Percentiles rank a stretch among this genome's conserved stretches.
phyloP scores from a whole-genome alignment of 2,888 invertebrate genomes.

The Cephus runcator region DNA sequence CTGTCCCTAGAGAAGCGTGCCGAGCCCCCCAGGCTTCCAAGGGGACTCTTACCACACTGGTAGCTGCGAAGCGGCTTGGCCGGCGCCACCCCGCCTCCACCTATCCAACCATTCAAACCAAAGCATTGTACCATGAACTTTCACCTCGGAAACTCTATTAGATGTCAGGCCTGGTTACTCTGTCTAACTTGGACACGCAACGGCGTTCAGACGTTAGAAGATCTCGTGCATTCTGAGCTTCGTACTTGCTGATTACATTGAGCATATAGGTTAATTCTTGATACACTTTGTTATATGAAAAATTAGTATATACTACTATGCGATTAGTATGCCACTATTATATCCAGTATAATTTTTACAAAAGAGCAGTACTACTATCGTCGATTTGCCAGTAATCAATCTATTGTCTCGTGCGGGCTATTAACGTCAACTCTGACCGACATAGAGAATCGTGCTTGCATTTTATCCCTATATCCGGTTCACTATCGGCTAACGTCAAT shows the following conservation, averaged over 20 bases:
- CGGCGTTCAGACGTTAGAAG: neutral
- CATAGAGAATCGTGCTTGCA: neutral
- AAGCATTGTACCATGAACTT: constrained; percentile 35
- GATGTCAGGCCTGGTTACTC: neutral
- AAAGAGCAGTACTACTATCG: neutral
- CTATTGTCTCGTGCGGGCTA: neutral
- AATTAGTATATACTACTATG: neutral
- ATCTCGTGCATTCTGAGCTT: neutral
- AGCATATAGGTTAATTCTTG: neutral
- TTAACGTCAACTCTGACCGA: neutral
- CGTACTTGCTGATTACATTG: neutral
- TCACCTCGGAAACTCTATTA: neutral
- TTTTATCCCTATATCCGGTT: neutral
- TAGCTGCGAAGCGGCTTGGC: constrained; percentile 73
- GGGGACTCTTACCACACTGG: constrained; percentile 66
- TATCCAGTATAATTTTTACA: neutral
- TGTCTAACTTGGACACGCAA: neutral
- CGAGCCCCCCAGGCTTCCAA: constrained; percentile 63
- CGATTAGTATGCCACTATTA: neutral
- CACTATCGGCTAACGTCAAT: neutral
- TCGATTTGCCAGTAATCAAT: neutral
- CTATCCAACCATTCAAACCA: constrained; percentile 59
- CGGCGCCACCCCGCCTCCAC: constrained; percentile 67
- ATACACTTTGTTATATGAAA: neutral
- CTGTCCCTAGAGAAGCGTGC: constrained; percentile 64